Conservation (phyloP, 1,140 invertebrate species). For the Ooceraea biroi region DNA sequence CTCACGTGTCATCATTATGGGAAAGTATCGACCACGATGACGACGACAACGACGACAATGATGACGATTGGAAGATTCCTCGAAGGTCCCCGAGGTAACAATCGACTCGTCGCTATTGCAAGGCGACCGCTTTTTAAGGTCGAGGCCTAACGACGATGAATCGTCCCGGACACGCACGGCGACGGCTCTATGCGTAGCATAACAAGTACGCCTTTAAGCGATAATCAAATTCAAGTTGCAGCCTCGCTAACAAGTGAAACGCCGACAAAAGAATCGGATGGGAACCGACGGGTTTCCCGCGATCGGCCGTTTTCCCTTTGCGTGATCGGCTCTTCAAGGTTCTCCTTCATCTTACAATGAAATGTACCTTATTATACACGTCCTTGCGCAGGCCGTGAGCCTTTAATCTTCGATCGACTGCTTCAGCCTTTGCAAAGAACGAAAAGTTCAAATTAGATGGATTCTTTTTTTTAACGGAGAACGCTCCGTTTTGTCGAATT, state of each 20-base stretch:
- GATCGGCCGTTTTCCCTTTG: background rate
- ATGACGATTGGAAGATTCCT: slow-evolving; percentile 32
- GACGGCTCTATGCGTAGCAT: slow-evolving; percentile 49
- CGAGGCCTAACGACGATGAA: slow-evolving; percentile 63
- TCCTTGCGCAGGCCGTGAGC: background rate
- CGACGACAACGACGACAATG: background rate
- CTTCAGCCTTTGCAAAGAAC: too few relatives aligned
- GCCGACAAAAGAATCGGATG: slow-evolving; percentile 39
- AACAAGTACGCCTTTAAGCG: slow-evolving; percentile 32
- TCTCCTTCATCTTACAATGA: slow-evolving; percentile 6
- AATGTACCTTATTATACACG: background rate
- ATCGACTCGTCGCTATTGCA: slow-evolving; percentile 48
- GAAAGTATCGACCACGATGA: background rate
- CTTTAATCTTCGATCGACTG: background rate
- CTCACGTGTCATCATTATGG: slow-evolving; percentile 28
- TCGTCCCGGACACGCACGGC: slow-evolving; percentile 25
- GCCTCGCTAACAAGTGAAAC: background rate
- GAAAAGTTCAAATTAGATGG: too few relatives aligned
- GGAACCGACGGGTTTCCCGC: slow-evolving; percentile 36
- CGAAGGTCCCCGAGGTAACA: slow-evolving; percentile 53
- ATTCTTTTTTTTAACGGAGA: background rate
- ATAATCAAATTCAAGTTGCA: slow-evolving; percentile 58
- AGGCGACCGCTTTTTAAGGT: slow-evolving; percentile 65
- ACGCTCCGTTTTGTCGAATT: background rate
- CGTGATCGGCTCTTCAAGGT: slow-evolving; percentile 8